Evolutionary conservation across 2,797 vertebrate genomes (phyloP), one percentile per base, ranked within the genome.

Genomic region (Clamator glandarius): DNA sequence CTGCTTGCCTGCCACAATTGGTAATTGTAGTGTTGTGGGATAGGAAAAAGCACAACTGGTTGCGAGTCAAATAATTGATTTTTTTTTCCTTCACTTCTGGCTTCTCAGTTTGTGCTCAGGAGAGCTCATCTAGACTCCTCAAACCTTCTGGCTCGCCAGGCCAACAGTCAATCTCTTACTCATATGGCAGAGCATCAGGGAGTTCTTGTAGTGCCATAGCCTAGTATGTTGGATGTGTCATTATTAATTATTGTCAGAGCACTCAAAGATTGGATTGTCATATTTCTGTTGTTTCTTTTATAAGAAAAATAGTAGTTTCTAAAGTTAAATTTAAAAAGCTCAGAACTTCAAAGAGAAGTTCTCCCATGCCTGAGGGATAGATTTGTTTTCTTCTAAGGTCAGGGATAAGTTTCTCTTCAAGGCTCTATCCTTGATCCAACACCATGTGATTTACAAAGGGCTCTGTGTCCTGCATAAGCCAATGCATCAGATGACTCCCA

Each of bases 171-270:
- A 0, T 74, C 46, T 62, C 85, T 82, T 20, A 25, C 59, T 79
- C 61, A 28, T 23, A 10, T 0, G 4, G 82, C 42, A 44, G n/a
- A 61, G 58, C 36, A 2, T 18, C 8, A 12, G 68, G 57, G 54
- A 64, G 39, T 44, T 74, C 84, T 55, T 31, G 46, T 62, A 59
- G 25, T n/a, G 54, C 90, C 31, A 28, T 15, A 31, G 48, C 36
- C 50, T 46, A 0, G 51, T 64, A 24, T 0, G 1, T 73, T 64
- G 42, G 58, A 48, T 80, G 59, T 85, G 72, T 75, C 86, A 62
- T 68, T 70, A 87, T 75, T 85, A 90, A 90, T 91, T 85, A 93
- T 87, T 89, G 84, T 81, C 39, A 74, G 58, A 85, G 64, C 33
- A 33, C 72, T 93, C 66, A 36, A 48, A 28, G 9, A 19, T 11